Conservation (phyloP, 2,113 vertebrate species). For the Hippolais icterina region DNA sequence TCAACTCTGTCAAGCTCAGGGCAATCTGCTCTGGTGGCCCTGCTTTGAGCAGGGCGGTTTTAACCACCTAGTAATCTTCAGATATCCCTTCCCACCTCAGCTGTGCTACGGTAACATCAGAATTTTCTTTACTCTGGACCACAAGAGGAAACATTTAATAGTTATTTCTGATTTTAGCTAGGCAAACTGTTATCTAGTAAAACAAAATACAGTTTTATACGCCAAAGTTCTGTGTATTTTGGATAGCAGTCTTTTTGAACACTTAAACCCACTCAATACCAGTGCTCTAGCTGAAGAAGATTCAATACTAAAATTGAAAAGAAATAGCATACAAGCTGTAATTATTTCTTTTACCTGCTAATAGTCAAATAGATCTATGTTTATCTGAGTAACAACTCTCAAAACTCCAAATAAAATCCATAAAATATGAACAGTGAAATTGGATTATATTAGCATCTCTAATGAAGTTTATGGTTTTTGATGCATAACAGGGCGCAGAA, state of each 20-base stretch:
- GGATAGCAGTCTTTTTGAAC: background rate
- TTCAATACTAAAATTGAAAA: background rate
- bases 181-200: background rate
- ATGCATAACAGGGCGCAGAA: background rate
- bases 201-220: background rate
- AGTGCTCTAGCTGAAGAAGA: background rate
- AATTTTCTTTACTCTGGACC: background rate
- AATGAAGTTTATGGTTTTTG: background rate
- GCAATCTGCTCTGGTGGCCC: background rate
- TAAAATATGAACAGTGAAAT: background rate
- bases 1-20: background rate
- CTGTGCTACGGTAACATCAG: background rate
- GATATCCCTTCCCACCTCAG: background rate
- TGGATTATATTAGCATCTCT: background rate
- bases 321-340: background rate
- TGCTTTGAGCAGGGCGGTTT: background rate
- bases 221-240: background rate
- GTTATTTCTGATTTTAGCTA: background rate
- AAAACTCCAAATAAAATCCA: background rate
- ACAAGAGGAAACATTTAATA: background rate
- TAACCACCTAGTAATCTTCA: background rate
- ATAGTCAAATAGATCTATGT: background rate
- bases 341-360: background rate
- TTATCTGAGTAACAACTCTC: background rate
- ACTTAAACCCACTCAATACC: background rate